These are phyloP conservation scores for Synanthedon vespiformis DNA, from an alignment of 2,888 invertebrate genomes.

Conservation along the genomic window DNA sequence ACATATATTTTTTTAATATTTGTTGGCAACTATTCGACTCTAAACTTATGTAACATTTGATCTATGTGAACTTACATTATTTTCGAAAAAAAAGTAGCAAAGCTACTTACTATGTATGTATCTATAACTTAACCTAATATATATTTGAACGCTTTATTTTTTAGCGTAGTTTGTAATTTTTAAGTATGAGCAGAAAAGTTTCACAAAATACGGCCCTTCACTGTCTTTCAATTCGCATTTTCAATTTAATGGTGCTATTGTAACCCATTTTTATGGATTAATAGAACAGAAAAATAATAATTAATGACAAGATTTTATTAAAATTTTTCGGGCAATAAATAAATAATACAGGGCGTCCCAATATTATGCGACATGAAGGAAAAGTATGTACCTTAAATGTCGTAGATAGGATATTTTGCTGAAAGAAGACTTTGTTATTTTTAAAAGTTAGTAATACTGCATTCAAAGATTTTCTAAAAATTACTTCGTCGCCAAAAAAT, in stretches of 20 bases:
- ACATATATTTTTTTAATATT: constrained; percentile 40
- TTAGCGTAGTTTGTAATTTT: constrained; percentile 42
- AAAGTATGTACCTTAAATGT: no score
- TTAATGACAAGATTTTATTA: no score
- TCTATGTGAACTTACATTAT: constrained; percentile 1
- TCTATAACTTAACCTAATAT: constrained; percentile 19
- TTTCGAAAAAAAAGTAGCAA: constrained; percentile 4
- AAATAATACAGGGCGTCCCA: no score
- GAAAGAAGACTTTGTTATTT: no score
- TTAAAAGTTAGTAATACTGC: no score
- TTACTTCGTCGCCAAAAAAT: no score
- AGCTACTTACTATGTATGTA: constrained; percentile 4
- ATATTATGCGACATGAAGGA: no score
- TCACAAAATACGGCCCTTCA: constrained; percentile 41
- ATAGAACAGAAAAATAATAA: no score
- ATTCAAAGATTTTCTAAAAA: no score
- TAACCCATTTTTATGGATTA: no score
- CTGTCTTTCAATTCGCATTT: constrained; percentile 26
- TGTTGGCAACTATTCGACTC: constrained; percentile 54
- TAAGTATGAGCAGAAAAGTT: constrained; percentile 62
- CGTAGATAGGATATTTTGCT: no score
- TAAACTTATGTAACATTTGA: constrained; percentile 13
- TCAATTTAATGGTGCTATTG: neutral
- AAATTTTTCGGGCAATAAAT: no score
- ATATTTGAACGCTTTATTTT: constrained; percentile 43